Evolutionary conservation across 2,113 vertebrate genomes (phyloP), one percentile per base, ranked within the genome.

Genomic region (Channa maculata): DNA sequence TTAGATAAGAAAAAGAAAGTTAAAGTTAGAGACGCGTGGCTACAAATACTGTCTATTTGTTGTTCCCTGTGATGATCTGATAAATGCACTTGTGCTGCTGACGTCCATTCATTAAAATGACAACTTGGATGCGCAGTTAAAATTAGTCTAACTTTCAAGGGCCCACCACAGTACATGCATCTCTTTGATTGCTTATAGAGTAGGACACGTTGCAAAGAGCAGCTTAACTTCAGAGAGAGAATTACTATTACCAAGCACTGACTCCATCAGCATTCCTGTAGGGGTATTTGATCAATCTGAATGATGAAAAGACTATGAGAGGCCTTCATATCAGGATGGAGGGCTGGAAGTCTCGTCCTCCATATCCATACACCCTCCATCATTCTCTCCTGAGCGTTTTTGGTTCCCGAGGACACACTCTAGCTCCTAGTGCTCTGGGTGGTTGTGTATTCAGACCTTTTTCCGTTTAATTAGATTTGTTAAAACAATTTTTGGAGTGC

Each of bases 391-490:
- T 70, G 79, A 89, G 89, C 86, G 51, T 82, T 86, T 89, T 92
- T 88, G 84, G 89, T 89, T 91, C 89, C 91, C 70, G 87, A 87
- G 90, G 90, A 94, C 90, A 89, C 88, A 88, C 91, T 93, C 86
- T 88, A 86, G 86, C 88, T 89, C 88, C 86, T 88, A 84, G 77
- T 89, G 92, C 91, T 93, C 92, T 89, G 91, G 92, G 91, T 93
- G 92, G 90, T 83, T 92, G 90, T 93, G 89, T 93, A 91, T 92
- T 94, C 94, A 90, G 86, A 93, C 92, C 92, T 91, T 94, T 93
- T 94, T 93, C 93, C 90, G 88, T 94, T 95, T 94, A 95, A 95
- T 95, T 95, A 95, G 94, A 94, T 94, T 94, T 95, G 94, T 94
- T 93, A 94, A 94, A 95, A 94, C 93, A 94, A 94, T 95, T 95